A percentile compares a stretch with the other conserved stretches of the same genome.
phyloP scores from a whole-genome alignment of 2,113 vertebrate genomes.

The Aegotheles bennettii region DNA sequence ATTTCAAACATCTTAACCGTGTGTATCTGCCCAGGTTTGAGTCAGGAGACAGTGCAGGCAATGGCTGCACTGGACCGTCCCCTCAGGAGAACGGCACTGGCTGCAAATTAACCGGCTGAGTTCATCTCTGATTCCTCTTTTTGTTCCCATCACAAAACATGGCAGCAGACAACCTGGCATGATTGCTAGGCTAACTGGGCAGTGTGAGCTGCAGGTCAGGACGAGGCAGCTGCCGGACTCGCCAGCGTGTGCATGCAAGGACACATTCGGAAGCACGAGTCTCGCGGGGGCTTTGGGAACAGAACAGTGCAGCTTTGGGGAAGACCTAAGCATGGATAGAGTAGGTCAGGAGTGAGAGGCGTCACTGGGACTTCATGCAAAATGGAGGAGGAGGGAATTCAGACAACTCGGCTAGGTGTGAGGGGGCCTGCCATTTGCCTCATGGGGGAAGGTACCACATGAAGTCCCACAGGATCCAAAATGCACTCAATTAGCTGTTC shows the following conservation, averaged over 20 bases:
- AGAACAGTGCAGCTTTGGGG: background rate
- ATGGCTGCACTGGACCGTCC: background rate
- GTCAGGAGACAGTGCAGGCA: background rate
- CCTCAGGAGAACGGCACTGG: background rate
- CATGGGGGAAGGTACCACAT: background rate
- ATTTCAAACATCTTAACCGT: background rate
- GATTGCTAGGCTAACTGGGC: background rate
- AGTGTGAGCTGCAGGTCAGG: background rate
- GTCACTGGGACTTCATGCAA: conserved; percentile 1
- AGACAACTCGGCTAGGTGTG: background rate
- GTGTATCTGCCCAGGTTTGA: background rate
- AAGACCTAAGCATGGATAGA: background rate
- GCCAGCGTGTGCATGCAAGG: background rate
- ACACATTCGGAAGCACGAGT: background rate
- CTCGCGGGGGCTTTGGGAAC: accelerated
- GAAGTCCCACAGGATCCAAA: background rate
- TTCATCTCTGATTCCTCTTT: background rate
- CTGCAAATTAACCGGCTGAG: background rate
- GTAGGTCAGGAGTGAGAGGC: background rate
- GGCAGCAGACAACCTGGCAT: background rate
- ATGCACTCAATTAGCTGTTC: conserved; percentile 36
- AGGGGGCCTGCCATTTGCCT: background rate
- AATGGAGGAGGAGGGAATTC: background rate
- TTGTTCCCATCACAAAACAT: background rate
- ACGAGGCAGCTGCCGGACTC: background rate